Percentiles rank a stretch among this genome's conserved stretches.
phyloP scores from a whole-genome alignment of 92 coral and sea anemone species.

The Paragorgia papillata region DNA sequence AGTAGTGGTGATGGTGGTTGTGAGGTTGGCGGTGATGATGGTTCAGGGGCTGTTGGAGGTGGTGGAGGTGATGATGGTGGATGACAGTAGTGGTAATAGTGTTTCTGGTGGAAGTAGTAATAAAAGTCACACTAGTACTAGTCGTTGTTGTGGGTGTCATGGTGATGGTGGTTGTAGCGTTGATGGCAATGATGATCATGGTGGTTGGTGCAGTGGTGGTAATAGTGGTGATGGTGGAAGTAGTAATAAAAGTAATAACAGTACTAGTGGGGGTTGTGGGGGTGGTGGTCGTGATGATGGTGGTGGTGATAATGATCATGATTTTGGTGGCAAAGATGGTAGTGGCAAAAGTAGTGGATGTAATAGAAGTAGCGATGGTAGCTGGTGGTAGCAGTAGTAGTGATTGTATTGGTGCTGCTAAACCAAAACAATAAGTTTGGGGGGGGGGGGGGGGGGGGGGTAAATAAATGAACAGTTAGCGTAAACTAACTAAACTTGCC shows the following conservation, averaged over 20 bases:
- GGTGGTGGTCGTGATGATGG: background rate
- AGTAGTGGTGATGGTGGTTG: background rate
- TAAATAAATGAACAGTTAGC: too few relatives aligned
- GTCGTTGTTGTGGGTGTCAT: too few relatives aligned
- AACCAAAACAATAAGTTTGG: too few relatives aligned
- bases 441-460: too few relatives aligned
- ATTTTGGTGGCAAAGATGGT: background rate
- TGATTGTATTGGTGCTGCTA: slow-evolving; percentile 12
- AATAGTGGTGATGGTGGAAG: background rate
- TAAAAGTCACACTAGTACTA: too few relatives aligned
- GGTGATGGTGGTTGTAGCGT: too few relatives aligned
- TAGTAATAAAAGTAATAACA: background rate
- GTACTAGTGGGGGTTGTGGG: background rate
- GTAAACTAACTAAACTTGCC: too few relatives aligned
- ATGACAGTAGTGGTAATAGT: too few relatives aligned
- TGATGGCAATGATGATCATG: slow-evolving; percentile 12
- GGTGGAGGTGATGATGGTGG: background rate
- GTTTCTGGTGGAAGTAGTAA: too few relatives aligned
- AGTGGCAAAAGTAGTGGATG: background rate
- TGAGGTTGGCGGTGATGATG: background rate
- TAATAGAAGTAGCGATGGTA: background rate
- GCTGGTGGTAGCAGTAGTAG: background rate
- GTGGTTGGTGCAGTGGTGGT: background rate
- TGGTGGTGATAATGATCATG: background rate
- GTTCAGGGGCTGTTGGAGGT: background rate